These are phyloP conservation scores for Sarcophaga caerulescens DNA, from an alignment of 2,888 invertebrate genomes.

Conservation along the genomic window DNA sequence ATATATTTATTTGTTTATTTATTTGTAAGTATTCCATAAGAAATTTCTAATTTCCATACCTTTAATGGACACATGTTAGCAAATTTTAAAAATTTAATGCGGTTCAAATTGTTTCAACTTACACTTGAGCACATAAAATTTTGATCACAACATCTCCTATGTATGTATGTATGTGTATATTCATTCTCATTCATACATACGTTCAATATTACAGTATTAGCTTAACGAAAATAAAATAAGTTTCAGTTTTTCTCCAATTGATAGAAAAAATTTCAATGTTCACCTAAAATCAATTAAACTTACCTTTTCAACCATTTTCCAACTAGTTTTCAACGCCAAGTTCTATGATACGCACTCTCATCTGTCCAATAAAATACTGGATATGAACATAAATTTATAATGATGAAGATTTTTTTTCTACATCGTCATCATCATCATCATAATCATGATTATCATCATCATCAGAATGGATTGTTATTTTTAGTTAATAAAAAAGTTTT, in stretches of 20 bases:
- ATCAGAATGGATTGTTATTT: not conserved
- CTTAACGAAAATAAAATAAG: not conserved
- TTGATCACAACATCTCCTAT: not conserved
- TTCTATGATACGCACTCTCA: not conserved
- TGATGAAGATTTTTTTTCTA: no score
- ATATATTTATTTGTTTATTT: not conserved
- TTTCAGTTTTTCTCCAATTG: not conserved
- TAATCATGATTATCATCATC: no score
- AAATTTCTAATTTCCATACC: not conserved
- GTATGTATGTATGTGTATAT: no score
- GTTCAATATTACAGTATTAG: no score
- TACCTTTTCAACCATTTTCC: constrained; percentile 43
- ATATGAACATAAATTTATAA: no score
- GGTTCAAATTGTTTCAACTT: not conserved
- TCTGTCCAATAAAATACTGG: not conserved
- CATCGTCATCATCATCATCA: no score
- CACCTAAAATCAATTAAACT: constrained; percentile 42
- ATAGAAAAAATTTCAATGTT: not conserved
- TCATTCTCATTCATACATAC: no score
- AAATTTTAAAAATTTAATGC: not conserved
- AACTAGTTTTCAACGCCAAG: constrained; percentile 19
- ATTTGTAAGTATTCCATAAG: not conserved
- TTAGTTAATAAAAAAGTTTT: constrained; percentile 35
- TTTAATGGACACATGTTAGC: not conserved
- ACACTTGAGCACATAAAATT: not conserved